These are phyloP conservation scores for Alauda arvensis DNA, from an alignment of 2,797 vertebrate species.

Conservation along the genomic window DNA sequence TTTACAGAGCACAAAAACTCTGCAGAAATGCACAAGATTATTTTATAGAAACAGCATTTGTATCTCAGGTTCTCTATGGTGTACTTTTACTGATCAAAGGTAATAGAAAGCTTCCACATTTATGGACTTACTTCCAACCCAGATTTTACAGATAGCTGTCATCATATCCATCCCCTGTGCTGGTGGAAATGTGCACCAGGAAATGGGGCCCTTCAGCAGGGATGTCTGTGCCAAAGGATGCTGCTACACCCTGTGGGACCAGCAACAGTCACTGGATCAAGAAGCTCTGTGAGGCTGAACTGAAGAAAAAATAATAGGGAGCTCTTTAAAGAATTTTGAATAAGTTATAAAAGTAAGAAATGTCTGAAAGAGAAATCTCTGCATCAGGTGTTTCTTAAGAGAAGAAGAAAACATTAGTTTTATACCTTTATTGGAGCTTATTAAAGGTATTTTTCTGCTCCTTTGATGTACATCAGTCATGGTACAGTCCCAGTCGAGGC, in stretches of 20 bases:
- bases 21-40: background rate
- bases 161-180: background rate
- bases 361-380: background rate
- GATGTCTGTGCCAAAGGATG: background rate
- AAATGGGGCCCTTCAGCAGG: background rate
- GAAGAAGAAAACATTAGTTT: background rate
- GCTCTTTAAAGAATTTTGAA: background rate
- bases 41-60: background rate
- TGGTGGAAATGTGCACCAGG: background rate
- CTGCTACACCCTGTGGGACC: background rate
- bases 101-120: background rate
- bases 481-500: background rate
- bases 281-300: background rate
- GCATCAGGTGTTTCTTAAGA: background rate
- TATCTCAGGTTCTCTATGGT: background rate
- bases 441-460: background rate
- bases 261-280: background rate
- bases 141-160: background rate
- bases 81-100: background rate
- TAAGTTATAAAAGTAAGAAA: background rate
- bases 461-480: background rate
- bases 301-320: background rate
- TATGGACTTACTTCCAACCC: background rate
- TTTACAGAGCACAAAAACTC: background rate
- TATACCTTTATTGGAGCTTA: background rate